A percentile compares a stretch with the other conserved stretches of the same genome.
phyloP scores from a whole-genome alignment of 2,888 invertebrate species.

The Coleophora flavipennella region DNA sequence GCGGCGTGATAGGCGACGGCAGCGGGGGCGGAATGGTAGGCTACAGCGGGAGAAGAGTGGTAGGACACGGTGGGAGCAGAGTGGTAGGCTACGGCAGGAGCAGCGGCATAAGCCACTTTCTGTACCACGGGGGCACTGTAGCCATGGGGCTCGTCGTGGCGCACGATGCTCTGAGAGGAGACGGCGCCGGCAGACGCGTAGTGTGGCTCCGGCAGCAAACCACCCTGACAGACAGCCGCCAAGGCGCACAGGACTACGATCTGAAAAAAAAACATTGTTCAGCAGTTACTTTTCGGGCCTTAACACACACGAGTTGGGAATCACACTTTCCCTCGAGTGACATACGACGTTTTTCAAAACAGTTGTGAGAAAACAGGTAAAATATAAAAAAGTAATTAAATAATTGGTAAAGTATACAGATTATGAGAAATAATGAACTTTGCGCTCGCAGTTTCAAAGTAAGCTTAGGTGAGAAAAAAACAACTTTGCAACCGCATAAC shows the following conservation, averaged over 20 bases:
- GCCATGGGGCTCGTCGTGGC: constrained; percentile 34
- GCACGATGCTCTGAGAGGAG: constrained; percentile 48
- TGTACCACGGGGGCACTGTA: constrained; percentile 10
- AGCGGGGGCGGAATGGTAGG: constrained; percentile 8
- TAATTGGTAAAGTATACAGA: constrained; percentile 18
- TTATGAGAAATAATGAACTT: too few relatives aligned
- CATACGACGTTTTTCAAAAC: too few relatives aligned
- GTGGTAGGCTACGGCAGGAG: constrained; percentile 22
- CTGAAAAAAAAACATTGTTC: too few relatives aligned
- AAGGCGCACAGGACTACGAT: constrained; percentile 25
- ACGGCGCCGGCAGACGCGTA: constrained; percentile 40
- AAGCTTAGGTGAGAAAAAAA: too few relatives aligned
- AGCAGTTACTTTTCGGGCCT: too few relatives aligned
- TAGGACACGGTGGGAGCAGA: constrained; percentile 19
- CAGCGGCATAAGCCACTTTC: constrained; percentile 19
- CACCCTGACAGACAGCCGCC: constrained; percentile 28
- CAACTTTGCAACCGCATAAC: too few relatives aligned
- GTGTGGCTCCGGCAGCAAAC: constrained; percentile 38
- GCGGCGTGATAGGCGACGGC: constrained; percentile 17
- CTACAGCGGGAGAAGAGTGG: constrained; percentile 4
- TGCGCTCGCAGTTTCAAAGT: too few relatives aligned
- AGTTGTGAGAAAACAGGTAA: too few relatives aligned
- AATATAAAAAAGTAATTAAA: too few relatives aligned
- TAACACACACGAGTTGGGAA: too few relatives aligned
- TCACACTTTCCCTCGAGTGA: too few relatives aligned